A percentile compares a stretch with the other conserved stretches of the same genome.
phyloP scores from a whole-genome alignment of 2,113 vertebrate species.

The Oncorhynchus kisutch region DNA sequence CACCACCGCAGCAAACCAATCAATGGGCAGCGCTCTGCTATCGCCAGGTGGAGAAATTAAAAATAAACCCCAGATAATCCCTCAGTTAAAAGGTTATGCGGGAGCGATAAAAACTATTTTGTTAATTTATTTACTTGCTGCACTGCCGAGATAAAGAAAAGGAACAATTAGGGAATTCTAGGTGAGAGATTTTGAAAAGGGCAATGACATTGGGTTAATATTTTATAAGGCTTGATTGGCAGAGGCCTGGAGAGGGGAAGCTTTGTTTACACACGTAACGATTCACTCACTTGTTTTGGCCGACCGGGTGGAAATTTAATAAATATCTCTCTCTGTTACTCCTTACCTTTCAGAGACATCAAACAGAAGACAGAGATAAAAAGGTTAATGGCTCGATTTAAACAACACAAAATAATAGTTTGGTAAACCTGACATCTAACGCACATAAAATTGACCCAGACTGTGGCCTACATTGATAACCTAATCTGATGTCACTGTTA shows the following conservation, averaged over 20 bases:
- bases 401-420: constrained; percentile 70
- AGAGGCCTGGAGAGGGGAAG: constrained; percentile 72
- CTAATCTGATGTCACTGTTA: neutral
- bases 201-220: constrained; percentile 96
- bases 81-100: constrained; percentile 99
- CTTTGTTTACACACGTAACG: constrained; percentile 77
- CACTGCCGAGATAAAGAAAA: constrained; percentile 96
- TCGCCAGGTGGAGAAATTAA: constrained; percentile 93
- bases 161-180: constrained; percentile 99
- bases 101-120: constrained; percentile 99
- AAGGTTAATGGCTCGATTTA: constrained; percentile 81
- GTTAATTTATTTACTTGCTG: constrained; percentile 99
- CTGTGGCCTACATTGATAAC: constrained; percentile 61
- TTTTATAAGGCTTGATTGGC: constrained; percentile 94
- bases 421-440: constrained; percentile 37
- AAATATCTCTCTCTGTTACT: constrained; percentile 38
- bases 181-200: constrained; percentile 98
- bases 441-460: constrained; percentile 19
- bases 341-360: neutral
- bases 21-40: constrained; percentile 98
- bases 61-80: constrained; percentile 99
- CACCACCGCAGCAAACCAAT: constrained; percentile 97
- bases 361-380: constrained; percentile 68
- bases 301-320: constrained; percentile 77
- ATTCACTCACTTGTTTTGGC: constrained; percentile 71